Evolutionary conservation across 2,888 invertebrate genomes (phyloP), one percentile per base, ranked within the genome.

Genomic region (Monoplex corrugatus): DNA sequence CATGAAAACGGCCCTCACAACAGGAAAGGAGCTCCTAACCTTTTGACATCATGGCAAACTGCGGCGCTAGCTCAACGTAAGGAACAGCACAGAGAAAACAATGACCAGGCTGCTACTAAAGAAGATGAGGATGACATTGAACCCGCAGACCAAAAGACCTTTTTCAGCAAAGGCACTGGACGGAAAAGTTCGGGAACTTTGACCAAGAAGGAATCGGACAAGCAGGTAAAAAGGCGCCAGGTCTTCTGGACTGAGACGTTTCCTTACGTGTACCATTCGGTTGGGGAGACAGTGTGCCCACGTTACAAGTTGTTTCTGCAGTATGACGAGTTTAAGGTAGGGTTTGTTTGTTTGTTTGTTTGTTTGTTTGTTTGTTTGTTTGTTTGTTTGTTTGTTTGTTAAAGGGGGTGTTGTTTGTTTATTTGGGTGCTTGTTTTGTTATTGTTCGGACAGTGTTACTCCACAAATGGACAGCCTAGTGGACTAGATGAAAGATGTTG

Each of bases 181-280:
- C 6, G n/a, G 68, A 72, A 72, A 28, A 6, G n/a, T 0, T 72
- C 68, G 32, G 32, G 32, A 10, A 23, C 19, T n/a, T 28, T 2
- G 78, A 0, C 40, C 32, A 80, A 23, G 23, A 23, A 43, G 43
- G 40, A 50, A 19, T n/a, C n/a, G n/a, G n/a, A n/a, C n/a, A n/a
- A n/a, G n/a, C n/a, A n/a, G n/a, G n/a, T n/a, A n/a, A n/a, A n/a
- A n/a, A n/a, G n/a, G n/a, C 85, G 68, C 38, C 38, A 80, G 40
- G 57, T 87, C 32, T 43, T 80, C 40, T 80, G 80, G 57, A 80
- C 78, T 19, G 57, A 80, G 44, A 88, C 88, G 6, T 88, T 88
- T 63, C 88, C 88, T 35, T 88, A 44, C 45, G 88, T 88, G 32
- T 88, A 88, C 44, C 88, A 88, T 35, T 88, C 88, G 6, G 82